Evolutionary conservation across 2,888 invertebrate genomes (phyloP), one percentile per base, ranked within the genome.

Genomic region (Physocephala rufipes): DNA sequence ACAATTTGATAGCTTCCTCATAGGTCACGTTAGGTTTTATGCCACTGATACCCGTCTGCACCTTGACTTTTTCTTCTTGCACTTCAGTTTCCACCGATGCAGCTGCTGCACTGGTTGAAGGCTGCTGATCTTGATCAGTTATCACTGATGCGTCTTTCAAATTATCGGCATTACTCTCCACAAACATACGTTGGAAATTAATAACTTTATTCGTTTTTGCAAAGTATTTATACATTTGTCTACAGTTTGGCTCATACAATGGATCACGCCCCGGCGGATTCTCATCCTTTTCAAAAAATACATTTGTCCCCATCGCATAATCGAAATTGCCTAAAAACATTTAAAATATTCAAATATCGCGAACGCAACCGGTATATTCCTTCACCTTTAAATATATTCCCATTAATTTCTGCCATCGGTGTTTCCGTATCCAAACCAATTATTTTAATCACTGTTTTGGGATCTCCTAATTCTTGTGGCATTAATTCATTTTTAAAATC

Each of bases 281-380:
- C 43, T 88, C 85, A 74, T 90, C 89, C 78, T 90, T 90, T 81
- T 91, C 90, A 81, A 94, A 93, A 81, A 93, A 92, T 82, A 94
- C 86, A 76, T 91, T 90, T 19, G 93, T 93, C 24, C 93, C 94
- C 73, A 91, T 82, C 12, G 90, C 87, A 80, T 90, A 89, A 79
- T 91, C 90, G 84, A 90, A 92, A 66, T 88, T 88, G 21, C 93
- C 94, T 90, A 82, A 2, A 71, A 7, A 59, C 24, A 71, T 59
- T 51, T 19, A 36, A n/a, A 16, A 58, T 36, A 51, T 30, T 45
- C 58, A 5, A 36, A 43, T 67, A 24, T 24, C 47, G 30, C 21
- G 13, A 2, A 19, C 15, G 62, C 12, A 21, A 15, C n/a, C 16
- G n/a, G 51, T 19, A 1, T 19, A 5, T 4, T 36, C 36, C 36